Base-by-base conservation (phyloP, 1,140 invertebrate genomes). In the Cydia fagiglandana region DNA sequence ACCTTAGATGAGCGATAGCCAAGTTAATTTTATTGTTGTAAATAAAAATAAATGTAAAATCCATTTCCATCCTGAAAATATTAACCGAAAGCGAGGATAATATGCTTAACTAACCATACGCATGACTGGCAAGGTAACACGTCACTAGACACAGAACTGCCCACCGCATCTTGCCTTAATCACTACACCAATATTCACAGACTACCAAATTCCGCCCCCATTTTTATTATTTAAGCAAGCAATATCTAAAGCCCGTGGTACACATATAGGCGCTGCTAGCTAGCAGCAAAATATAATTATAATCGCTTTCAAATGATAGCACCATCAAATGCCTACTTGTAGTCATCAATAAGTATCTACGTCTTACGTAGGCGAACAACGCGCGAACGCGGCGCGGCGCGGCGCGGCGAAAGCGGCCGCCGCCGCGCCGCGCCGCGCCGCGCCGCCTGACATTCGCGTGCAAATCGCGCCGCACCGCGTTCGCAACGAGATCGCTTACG, bases 141-240 rank as follows among this genome's bases (percentile, higher is more conserved):
- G 66, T 4, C 66, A 70, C 66, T n/a, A 70, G 34, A 70, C 66
- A 70, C 34, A 70, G 66, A n/a, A 70, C 30, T 20, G 30, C 5
- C 66, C 66, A 70, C 66, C 34, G 34, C 66, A 70, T 70, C 66
- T 70, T 70, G 66, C 24, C 3, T 45, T 34, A 38, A 70, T 61
- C 66, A 70, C 66, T 2, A 38, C 66, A 70, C 66, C 34, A 70
- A 4, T 70, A 10, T 70, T 41, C 66, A 70, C 66, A 10, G 20
- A 70, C 66, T 70, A 38, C n/a, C n/a, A 70, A 17, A 38, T 15
- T 70, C 34, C n/a, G 66, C 38, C 66, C 28, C 34, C 30, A 20
- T 41, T 70, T 70, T 17, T 41, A 4, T 70, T 41, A 34, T 38
- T 41, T 70, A 70, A 70, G 15, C 34, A 9, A 41, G 17, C 66